phyloP scores from a whole-genome alignment of 2,113 vertebrate genomes.

The Sardina pilchardus region DNA sequence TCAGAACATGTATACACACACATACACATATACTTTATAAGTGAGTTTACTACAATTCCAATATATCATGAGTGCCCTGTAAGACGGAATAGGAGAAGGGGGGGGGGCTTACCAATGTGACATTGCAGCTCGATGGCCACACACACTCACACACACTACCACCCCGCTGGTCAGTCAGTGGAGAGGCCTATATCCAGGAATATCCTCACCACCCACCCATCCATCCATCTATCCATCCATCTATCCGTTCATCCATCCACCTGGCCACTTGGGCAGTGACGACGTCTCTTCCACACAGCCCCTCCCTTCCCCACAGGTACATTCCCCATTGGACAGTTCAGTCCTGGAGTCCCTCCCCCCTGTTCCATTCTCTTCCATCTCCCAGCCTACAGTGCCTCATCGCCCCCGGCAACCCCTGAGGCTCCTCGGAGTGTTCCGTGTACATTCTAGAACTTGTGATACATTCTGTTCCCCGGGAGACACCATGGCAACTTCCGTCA shows the following conservation, averaged over 20 bases:
- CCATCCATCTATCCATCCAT: neutral
- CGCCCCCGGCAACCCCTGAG: neutral
- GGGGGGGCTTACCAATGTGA: neutral
- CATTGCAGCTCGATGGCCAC: neutral
- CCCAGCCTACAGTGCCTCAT: neutral
- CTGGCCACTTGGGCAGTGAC: neutral
- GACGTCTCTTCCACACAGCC: neutral
- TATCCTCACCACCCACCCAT: neutral
- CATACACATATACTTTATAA: slow-evolving; percentile 45
- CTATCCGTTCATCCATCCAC: neutral
- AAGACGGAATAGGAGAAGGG: slow-evolving; percentile 14
- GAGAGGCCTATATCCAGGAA: neutral
- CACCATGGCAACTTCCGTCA: slow-evolving; percentile 22
- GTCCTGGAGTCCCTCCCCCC: neutral
- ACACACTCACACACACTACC: neutral
- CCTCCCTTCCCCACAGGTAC: neutral
- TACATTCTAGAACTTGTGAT: slow-evolving; percentile 52
- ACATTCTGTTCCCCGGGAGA: slow-evolving; percentile 54
- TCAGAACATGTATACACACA: slow-evolving; percentile 28
- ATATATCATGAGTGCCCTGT: slow-evolving; percentile 46
- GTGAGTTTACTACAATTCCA: slow-evolving; percentile 49
- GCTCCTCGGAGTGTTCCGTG: slow-evolving; percentile 22
- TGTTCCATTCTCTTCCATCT: neutral
- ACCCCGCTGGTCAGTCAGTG: neutral
- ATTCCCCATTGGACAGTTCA: slow-evolving; percentile 23